Evolutionary conservation across 2,888 invertebrate species (phyloP), one percentile per base, ranked within the genome.

Genomic region (Drosophila antonietae): DNA sequence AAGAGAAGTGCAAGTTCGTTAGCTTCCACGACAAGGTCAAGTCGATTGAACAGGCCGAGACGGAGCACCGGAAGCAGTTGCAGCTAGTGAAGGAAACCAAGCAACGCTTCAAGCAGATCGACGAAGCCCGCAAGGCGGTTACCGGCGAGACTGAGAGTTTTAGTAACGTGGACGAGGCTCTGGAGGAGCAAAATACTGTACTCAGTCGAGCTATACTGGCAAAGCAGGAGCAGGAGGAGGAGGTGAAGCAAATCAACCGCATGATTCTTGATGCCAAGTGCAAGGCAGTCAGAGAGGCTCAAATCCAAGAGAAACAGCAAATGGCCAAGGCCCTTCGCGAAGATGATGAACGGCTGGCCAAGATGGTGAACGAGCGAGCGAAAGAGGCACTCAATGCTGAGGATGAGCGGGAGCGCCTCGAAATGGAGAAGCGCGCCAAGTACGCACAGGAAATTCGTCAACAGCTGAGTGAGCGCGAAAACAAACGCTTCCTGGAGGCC

Each of bases 211-310:
- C 94, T 1, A 85, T 92, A 39, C 74, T 93, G 2, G 92, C 92
- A 6, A 91, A 91, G 56, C 92, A 93, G 20, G 93, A 93, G 69
- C 92, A 92, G 71, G 93, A 93, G 88, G 96, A 94, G 90, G 95
- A 94, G 94, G 95, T 94, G 81, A 96, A 95, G 92, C 94, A 93
- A 31, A 96, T 96, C 73, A 97, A 97, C 92, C 95, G 95, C 67
- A 94, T 97, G 73, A 96, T 97, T 83, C 93, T 97, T 14, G 96
- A 96, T 18, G 96, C 96, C 23, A 97, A 97, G 91, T 97, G 97
- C 80, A 95, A 96, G 88, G 96, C 97, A 0, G 96, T 97, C 53
- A 93, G 97, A 20, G 96, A 97, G 91, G 97, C 97, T 0, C 97
- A 97, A 93, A 94, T 97, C 68, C 94, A 94, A 0, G 96, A 96